These are phyloP conservation scores for Trachurus trachurus DNA, from an alignment of 2,797 vertebrate genomes.

Conservation along the genomic window DNA sequence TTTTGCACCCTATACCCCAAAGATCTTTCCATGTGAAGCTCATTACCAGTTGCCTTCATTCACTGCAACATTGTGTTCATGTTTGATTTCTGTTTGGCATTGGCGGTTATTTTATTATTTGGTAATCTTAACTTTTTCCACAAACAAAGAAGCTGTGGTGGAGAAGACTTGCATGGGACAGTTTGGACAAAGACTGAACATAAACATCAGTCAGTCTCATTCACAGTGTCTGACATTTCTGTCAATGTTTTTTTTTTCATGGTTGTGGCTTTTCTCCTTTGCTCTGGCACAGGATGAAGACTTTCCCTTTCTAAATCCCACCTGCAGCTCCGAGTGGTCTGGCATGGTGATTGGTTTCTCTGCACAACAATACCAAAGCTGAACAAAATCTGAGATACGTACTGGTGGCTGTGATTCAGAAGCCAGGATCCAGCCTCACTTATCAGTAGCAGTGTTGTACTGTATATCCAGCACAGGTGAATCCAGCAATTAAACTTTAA, in stretches of 20 bases:
- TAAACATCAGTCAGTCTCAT: not conserved
- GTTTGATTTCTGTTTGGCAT: not conserved
- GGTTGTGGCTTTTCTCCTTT: not conserved
- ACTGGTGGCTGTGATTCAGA: not conserved
- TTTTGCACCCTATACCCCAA: not conserved
- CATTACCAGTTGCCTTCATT: not conserved
- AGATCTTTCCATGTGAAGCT: not conserved
- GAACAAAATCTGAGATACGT: not conserved
- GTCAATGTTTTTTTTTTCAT: not conserved
- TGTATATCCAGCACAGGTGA: not conserved
- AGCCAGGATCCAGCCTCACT: not conserved
- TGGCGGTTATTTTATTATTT: not conserved
- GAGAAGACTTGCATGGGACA: too few relatives aligned
- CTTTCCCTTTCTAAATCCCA: not conserved
- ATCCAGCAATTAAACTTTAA: not conserved
- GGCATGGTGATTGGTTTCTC: not conserved
- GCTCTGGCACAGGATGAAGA: not conserved
- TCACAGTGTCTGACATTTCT: not conserved
- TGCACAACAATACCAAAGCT: not conserved
- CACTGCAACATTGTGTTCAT: not conserved
- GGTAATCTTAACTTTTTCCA: too few relatives aligned
- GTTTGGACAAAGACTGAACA: too few relatives aligned
- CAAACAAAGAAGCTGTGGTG: too few relatives aligned
- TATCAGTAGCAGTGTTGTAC: too few relatives aligned
- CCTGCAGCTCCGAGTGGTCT: not conserved